Evolutionary conservation across 1,140 invertebrate species (phyloP).

Genomic region (Neoseiulus cucumeris): DNA sequence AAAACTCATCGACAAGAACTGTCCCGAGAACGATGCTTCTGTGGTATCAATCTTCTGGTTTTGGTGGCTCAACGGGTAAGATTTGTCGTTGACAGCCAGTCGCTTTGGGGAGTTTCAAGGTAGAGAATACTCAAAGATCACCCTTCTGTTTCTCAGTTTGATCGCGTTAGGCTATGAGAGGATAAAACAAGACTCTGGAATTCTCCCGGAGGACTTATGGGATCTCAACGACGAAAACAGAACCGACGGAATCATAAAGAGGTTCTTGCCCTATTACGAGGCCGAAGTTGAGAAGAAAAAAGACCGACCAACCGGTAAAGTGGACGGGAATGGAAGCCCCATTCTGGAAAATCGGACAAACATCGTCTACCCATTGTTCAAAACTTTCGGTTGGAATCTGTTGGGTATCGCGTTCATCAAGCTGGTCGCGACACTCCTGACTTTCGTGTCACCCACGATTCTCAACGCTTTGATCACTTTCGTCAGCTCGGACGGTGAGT

Average conservation of each 20-base stretch:
- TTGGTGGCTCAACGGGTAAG: conserved; percentile 61
- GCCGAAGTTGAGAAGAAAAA: neutral
- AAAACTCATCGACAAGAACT: conserved; percentile 25
- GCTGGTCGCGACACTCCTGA: conserved; percentile 59
- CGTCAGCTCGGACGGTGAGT: conserved; percentile 12
- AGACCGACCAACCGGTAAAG: neutral
- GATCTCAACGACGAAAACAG: conserved; percentile 63
- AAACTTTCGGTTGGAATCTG: conserved; percentile 60
- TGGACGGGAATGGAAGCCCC: neutral
- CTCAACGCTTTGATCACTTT: conserved; percentile 21
- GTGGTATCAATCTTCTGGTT: conserved; percentile 75
- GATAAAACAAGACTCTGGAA: conserved; percentile 6
- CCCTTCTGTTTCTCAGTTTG: neutral
- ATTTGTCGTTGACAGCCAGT: too few species aligned
- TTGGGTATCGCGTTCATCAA: conserved; percentile 55
- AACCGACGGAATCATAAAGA: conserved; percentile 51
- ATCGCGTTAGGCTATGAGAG: neutral
- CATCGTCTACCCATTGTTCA: conserved; percentile 29
- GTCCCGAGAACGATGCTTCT: conserved; percentile 62
- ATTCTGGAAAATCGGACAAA: conserved; percentile 13
- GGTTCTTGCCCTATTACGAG: conserved; percentile 68
- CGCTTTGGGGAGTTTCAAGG: too few species aligned
- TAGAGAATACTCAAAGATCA: too few species aligned
- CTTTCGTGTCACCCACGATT: conserved; percentile 61
- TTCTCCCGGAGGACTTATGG: conserved; percentile 51